Base-by-base conservation (phyloP, 2,113 vertebrate genomes). In the Ammodytes dubius region DNA sequence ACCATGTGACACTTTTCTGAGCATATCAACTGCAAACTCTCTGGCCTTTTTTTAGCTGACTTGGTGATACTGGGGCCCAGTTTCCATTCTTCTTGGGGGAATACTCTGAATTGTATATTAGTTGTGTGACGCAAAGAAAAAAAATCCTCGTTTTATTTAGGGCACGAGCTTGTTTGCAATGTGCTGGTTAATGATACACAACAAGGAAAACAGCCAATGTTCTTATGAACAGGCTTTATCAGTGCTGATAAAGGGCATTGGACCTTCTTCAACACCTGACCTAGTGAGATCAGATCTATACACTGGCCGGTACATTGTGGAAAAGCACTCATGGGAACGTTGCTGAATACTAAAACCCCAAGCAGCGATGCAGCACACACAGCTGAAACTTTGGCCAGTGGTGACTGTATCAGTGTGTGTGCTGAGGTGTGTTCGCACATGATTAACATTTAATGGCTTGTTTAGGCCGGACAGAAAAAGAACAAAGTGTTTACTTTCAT, bases 141-240 rank as follows among this genome's bases (percentile, higher is more conserved):
- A 54, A 6, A 47, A 11, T 47, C 37, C 58, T 60, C 58, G 70
- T 77, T 27, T 86, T 82, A 77, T 82, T 65, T 71, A 11, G 67
- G 19, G 74, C 56, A 74, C 70, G 15, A 64, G 67, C 50, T 68
- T 39, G 71, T 60, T 87, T 75, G 17, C 42, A 65, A 69, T 54
- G 52, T 71, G 60, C 85, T 90, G 52, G 92, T 94, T 94, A 93
- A 92, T 94, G 87, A 93, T 93, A 92, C 82, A 94, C 90, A 83
- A 86, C 77, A 85, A 64, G 65, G 76, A 89, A 79, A 93, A 88
- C 92, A 89, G 70, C 27, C 59, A 72, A 59, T 76, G 84, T 42
- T 87, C 59, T 40, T 69, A 70, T 79, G 78, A 75, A 79, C 69
- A 1, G 67, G 46, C 54, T 81, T 92, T 91, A 90, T 92, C 88